Percentiles rank a stretch among this genome's conserved stretches.
Evolutionary conservation across 2,113 vertebrate genomes (phyloP).

Genomic region (rabbit (Oryctolagus cuniculus)): DNA sequence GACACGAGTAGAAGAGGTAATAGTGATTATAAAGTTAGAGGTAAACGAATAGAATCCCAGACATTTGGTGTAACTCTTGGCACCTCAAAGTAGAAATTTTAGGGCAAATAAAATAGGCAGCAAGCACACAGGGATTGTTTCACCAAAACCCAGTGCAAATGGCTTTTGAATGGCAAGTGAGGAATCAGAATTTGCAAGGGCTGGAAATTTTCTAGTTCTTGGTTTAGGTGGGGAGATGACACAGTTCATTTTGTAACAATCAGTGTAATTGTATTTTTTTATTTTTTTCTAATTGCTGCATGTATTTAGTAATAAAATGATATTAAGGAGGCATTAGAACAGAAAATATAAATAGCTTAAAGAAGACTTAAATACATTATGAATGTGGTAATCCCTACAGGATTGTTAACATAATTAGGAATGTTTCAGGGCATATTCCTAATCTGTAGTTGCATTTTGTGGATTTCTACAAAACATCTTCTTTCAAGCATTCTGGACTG

Average conservation of each 20-base stretch:
- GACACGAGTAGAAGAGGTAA: not conserved
- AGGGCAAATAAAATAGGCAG: not conserved
- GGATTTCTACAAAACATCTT: not conserved
- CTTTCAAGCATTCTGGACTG: not conserved
- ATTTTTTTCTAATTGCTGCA: not conserved
- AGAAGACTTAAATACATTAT: not conserved
- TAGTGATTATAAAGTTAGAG: not conserved
- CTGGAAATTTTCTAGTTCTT: not conserved
- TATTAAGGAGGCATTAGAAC: not conserved
- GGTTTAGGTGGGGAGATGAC: not conserved
- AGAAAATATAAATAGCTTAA: not conserved
- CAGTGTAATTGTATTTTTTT: not conserved
- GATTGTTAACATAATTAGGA: not conserved
- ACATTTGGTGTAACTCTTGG: not conserved
- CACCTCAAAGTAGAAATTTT: not conserved
- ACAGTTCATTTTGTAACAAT: not conserved
- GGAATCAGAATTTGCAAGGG: not conserved
- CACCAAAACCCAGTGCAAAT: not conserved
- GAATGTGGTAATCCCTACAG: not conserved
- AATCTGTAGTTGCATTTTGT: not conserved
- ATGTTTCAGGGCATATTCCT: not conserved
- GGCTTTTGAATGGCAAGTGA: not conserved
- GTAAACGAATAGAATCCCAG: not conserved
- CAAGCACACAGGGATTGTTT: fast-evolving
- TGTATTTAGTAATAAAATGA: constrained; percentile 17